Conservation (phyloP, 2,797 vertebrate genomes). For the Cossypha dichroa region DNA sequence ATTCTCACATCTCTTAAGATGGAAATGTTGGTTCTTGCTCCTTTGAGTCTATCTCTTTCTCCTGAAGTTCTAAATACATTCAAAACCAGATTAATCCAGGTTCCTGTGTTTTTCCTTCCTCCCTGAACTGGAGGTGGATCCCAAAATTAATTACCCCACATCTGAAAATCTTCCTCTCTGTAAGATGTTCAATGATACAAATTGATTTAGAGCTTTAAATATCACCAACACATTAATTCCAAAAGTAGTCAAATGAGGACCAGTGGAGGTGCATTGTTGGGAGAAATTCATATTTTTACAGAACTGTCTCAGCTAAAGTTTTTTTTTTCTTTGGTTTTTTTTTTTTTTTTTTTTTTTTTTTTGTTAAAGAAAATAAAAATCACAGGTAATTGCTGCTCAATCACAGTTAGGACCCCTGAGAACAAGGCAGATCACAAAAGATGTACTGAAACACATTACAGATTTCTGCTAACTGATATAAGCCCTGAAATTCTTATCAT, state of each 20-base stretch:
- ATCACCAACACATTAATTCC: not conserved
- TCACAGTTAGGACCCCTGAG: not conserved
- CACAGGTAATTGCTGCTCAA: not conserved
- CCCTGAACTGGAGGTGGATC: not conserved
- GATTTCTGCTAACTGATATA: not conserved
- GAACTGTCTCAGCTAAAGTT: not conserved
- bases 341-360: not conserved
- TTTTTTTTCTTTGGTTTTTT: not conserved
- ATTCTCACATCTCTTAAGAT: not conserved
- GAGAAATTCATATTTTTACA: not conserved
- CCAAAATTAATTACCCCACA: not conserved
- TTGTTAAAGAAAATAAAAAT: not conserved
- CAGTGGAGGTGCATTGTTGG: not conserved
- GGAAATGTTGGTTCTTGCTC: not conserved
- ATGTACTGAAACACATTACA: not conserved
- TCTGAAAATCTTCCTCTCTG: not conserved
- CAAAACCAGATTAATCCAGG: not conserved
- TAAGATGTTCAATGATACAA: not conserved
- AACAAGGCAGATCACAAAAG: not conserved
- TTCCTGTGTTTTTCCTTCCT: not conserved
- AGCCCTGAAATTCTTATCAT: not conserved
- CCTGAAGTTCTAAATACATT: not conserved
- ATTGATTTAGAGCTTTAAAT: not conserved
- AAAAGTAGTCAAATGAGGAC: not conserved
- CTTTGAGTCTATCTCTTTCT: not conserved